Conservation (phyloP, 92 coral and sea anemone species). For the Hydrozoanthus gracilis region DNA sequence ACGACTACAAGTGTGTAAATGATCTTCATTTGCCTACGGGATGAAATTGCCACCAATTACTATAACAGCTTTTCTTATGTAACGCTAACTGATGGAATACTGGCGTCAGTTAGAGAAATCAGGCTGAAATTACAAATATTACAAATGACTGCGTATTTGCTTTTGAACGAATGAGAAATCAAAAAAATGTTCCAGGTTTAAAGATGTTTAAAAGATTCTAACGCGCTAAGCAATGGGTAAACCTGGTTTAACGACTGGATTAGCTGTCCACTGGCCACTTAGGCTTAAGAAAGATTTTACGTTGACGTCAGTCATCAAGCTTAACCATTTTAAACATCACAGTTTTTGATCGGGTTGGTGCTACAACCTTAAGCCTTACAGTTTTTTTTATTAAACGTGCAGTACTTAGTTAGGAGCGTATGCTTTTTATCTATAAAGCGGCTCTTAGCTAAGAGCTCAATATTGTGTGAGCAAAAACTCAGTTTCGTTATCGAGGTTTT, state of each 20-base stretch:
- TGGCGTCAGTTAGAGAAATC: neutral
- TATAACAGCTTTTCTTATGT: neutral
- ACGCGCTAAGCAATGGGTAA: neutral
- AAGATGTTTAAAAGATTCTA: neutral
- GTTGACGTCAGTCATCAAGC: too few relatives aligned
- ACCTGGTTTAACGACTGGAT: neutral
- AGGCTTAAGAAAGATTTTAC: too few relatives aligned
- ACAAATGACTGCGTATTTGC: neutral
- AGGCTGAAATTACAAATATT: neutral
- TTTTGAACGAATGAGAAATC: neutral
- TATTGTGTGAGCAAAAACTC: too few relatives aligned
- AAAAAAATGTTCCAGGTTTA: neutral
- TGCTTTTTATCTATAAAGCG: too few relatives aligned
- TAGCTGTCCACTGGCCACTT: neutral
- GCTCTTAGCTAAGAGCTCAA: too few relatives aligned
- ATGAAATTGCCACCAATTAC: neutral
- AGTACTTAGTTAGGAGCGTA: too few relatives aligned
- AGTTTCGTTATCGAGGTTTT: too few relatives aligned
- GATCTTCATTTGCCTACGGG: neutral
- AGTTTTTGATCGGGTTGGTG: too few relatives aligned
- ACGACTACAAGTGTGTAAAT: neutral
- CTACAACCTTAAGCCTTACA: too few relatives aligned
- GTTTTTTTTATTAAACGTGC: too few relatives aligned
- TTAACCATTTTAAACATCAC: too few relatives aligned
- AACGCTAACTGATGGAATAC: neutral